A percentile compares a stretch with the other conserved stretches of the same genome.
These are phyloP conservation scores for Stercorarius parasiticus DNA, from an alignment of 2,113 vertebrate species.

Conservation along the genomic window DNA sequence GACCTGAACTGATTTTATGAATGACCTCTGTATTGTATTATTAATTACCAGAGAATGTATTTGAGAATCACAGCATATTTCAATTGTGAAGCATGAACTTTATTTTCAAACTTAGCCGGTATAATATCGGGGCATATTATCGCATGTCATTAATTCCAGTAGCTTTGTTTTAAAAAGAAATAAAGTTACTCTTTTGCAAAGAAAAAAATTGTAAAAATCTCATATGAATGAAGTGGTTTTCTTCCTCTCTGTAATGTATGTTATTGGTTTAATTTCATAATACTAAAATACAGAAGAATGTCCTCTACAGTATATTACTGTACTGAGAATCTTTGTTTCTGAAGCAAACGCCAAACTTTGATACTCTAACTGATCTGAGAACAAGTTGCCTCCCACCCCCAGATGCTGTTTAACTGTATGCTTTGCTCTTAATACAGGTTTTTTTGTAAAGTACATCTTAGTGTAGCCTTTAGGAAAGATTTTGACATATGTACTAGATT, in stretches of 20 bases:
- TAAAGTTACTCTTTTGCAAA: constrained; percentile 40
- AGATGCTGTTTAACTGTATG: constrained; percentile 4
- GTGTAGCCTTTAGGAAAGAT: constrained; percentile 5
- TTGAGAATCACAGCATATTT: constrained; percentile 43
- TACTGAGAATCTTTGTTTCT: constrained; percentile 38
- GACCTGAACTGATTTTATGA: constrained; percentile 57
- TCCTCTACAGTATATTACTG: constrained; percentile 62
- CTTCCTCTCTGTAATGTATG: neutral
- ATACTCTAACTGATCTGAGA: constrained; percentile 8
- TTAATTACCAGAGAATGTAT: constrained; percentile 68
- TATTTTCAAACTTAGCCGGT: constrained; percentile 10
- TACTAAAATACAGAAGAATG: neutral
- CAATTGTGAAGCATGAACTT: constrained; percentile 59
- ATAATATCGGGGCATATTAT: constrained; percentile 15
- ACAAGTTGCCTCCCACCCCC: neutral
- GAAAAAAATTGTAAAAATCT: neutral
- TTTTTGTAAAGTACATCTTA: constrained; percentile 54
- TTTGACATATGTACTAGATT: neutral
- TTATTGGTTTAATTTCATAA: neutral
- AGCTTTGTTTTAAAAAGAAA: constrained; percentile 57
- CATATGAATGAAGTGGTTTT: neutral
- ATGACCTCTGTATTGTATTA: constrained; percentile 67
- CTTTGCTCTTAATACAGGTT: constrained; percentile 40
- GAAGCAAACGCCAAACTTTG: constrained; percentile 55
- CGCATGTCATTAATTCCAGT: constrained; percentile 53